Conservation (phyloP, 2,888 invertebrate genomes). For the Leptopilina drosophilae region DNA sequence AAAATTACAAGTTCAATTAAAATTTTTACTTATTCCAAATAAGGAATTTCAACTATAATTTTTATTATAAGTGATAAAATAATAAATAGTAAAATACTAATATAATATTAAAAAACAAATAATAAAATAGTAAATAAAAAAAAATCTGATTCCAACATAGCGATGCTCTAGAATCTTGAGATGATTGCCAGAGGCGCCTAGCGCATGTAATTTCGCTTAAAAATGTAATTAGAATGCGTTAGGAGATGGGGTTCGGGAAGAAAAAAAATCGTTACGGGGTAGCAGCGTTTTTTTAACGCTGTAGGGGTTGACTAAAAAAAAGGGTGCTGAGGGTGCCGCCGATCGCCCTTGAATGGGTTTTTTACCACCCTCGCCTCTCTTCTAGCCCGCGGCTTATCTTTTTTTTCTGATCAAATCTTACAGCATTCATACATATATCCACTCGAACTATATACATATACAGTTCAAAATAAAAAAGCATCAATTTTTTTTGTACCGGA, state of each 20-base stretch:
- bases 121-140: background rate
- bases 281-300: constrained; percentile 66
- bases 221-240: constrained; percentile 75
- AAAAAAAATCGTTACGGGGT: constrained; percentile 70
- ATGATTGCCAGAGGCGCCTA: constrained; percentile 60
- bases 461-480: background rate
- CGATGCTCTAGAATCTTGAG: constrained; percentile 24
- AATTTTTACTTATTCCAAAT: too few relatives aligned
- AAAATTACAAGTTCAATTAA: too few relatives aligned
- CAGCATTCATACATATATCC: background rate
- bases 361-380: constrained; percentile 60
- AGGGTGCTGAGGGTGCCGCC: constrained; percentile 59
- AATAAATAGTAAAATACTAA: too few relatives aligned
- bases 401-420: constrained; percentile 65
- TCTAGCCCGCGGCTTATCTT: constrained; percentile 54
- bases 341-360: constrained; percentile 59
- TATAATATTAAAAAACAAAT: background rate
- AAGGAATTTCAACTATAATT: too few relatives aligned
- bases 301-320: constrained; percentile 42
- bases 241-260: constrained; percentile 69
- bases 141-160: background rate
- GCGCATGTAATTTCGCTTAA: constrained; percentile 75
- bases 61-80: too few relatives aligned
- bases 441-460: background rate
- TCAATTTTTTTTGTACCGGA: background rate